Evolutionary conservation across 2,888 invertebrate species (phyloP), one percentile per base, ranked within the genome.

Genomic region (Pseudeuparius sepicola): DNA sequence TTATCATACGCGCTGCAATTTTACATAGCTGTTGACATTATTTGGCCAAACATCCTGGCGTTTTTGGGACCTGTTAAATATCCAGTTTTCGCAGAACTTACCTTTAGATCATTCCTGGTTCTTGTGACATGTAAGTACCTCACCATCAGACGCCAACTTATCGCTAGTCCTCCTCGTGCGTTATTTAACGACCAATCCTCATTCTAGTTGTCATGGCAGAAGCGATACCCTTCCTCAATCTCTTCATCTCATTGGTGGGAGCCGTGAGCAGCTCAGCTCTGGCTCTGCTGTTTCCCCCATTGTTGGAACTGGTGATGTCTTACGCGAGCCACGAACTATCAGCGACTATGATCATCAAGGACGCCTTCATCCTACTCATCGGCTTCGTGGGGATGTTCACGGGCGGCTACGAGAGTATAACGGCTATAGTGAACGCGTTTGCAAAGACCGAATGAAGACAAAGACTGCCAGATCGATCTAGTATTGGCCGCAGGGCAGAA

Each of bases 1-100:
- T 71, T 94, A 43, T 83, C 90, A 0, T 97, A 93, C 63, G 84
- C 92, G 1, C 70, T 97, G 12, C 96, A 96, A 66, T 85, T 97
- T 58, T 96, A 93, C 62, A 93, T 97, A 24, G 90, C 96, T 1
- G 73, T 93, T 26, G 80, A 80, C 36, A 85, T 96, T 39, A 78
- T 90, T 50, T 89, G 87, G 84, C 89, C 93, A 1, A 59, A 64
- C 17, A 60, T 85, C 15, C 58, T 62, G 34, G 59, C 64, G 31
- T 61, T 66, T 46, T 66, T 70, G 29, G 75, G 71, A 4, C 64
- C 70, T 18, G 66, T 70, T 42, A 66, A 67, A 28, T 68, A 67
- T 49, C 75, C 75, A 0, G 61, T 75, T 1, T 49, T 68, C 15
- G 69, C 72, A 11, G 88, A 90, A 60, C 70, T 82, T 14, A 51